Percentiles rank a stretch among this genome's conserved stretches.
These are phyloP conservation scores for Ammodytes dubius DNA, from an alignment of 2,113 vertebrate genomes.

Conservation along the genomic window DNA sequence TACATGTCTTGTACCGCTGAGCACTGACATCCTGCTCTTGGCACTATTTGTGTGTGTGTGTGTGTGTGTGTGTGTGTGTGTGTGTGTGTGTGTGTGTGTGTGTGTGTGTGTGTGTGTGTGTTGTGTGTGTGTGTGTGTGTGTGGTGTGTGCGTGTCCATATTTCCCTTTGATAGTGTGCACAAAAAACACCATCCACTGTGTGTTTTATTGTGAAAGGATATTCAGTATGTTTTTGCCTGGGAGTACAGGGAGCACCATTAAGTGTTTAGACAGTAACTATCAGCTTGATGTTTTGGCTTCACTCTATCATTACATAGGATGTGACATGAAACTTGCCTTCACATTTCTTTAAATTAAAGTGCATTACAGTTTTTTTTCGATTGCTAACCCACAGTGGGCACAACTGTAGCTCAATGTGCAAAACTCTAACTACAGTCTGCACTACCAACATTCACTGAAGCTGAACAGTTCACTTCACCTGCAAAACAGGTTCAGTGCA, in stretches of 20 bases:
- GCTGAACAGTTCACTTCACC: too few species aligned
- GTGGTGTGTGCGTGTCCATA: not conserved
- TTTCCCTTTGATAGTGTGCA: conserved; percentile 3
- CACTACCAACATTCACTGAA: too few species aligned
- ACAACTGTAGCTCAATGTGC: too few species aligned
- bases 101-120: conserved; percentile 20
- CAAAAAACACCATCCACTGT: not conserved
- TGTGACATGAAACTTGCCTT: not conserved
- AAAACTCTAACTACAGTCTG: too few species aligned
- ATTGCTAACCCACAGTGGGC: too few species aligned
- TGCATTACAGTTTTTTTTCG: not conserved
- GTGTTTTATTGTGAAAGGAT: conserved; percentile 8
- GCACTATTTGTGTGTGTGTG: conserved; percentile 8
- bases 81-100: not conserved
- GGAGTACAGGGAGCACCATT: not conserved
- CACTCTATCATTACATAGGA: conserved; percentile 7
- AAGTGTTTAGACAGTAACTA: not conserved
- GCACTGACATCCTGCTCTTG: conserved; percentile 58
- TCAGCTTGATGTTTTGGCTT: conserved; percentile 23
- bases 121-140: conserved; percentile 2
- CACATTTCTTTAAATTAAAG: not conserved
- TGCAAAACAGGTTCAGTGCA: too few species aligned
- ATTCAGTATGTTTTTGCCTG: not conserved
- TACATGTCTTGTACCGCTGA: conserved; percentile 61
- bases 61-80: conserved; percentile 18